Evolutionary conservation across 2,113 vertebrate genomes (phyloP), one percentile per base, ranked within the genome.

Genomic region (Aegotheles bennettii): DNA sequence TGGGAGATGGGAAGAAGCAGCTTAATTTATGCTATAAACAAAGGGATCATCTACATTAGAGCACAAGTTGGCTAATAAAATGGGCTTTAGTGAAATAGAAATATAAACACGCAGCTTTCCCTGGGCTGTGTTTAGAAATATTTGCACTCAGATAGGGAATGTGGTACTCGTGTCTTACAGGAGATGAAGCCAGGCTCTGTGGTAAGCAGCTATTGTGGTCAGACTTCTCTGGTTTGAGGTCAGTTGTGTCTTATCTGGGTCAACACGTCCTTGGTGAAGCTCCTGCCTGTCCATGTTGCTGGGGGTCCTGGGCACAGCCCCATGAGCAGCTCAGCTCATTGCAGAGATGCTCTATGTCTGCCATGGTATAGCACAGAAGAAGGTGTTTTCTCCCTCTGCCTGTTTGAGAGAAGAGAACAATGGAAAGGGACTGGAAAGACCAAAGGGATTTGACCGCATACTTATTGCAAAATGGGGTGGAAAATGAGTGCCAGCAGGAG

Each of bases 101-200:
- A 79, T 84, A 87, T 15, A 92, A 84, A 94, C n/a, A 85, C 0
- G 6, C 24, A 59, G n/a, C 68, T 91, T 91, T 94, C 54, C 67
- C 63, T 67, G 67, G 38, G 75, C 54, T 90, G n/a, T 94, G 87
- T 87, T 95, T 92, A 88, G 92, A 93, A 90, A 88, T 90, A 92
- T 79, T 65, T 93, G 88, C 45, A 42, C 63, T 92, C 54, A 16
- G 11, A 92, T 35, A 63, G 47, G 59, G 90, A 90, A 84, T 80
- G 75, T 61, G 82, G 31, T 0, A 0, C 57, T 80, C 11, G 0
- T 35, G 48, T 87, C 70, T 83, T 89, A 16, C 15, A 29, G 42
- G n/a, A 36, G 43, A 31, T 31, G n/a, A 36, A 60, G 56, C 26
- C 26, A 18, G 2, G 13, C 6, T 47, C 56, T 31, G n/a, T 36